Conservation (phyloP, 2,113 vertebrate species). For the Ursus arctos region DNA sequence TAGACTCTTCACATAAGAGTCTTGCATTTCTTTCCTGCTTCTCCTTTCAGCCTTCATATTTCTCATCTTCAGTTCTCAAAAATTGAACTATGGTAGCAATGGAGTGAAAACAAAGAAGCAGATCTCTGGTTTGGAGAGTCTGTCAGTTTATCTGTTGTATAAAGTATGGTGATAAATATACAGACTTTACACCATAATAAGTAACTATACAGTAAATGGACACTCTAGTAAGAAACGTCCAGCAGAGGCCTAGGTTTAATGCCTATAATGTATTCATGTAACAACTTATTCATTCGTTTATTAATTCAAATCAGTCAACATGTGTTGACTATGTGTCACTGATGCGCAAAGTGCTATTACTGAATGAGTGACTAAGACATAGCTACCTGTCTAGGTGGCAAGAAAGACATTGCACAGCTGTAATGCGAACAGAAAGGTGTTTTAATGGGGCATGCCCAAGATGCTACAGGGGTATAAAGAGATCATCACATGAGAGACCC, state of each 20-base stretch:
- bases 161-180: neutral
- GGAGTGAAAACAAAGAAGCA: neutral
- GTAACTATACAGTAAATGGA: neutral
- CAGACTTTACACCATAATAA: neutral
- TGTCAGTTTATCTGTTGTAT: neutral
- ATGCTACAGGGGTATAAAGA: neutral
- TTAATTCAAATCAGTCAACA: neutral
- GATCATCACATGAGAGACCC: neutral
- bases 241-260: neutral
- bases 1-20: neutral
- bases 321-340: neutral
- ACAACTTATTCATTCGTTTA: neutral
- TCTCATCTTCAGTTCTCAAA: neutral
- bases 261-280: neutral
- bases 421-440: neutral
- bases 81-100: neutral
- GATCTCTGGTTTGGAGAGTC: neutral
- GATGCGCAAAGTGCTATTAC: neutral
- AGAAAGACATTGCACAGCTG: neutral
- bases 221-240: neutral
- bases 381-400: neutral
- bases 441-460: too few species aligned
- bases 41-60: neutral
- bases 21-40: conserved; percentile 29
- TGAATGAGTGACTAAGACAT: neutral